Conservation (phyloP, 2,113 vertebrate genomes). For the Smithornis capensis region DNA sequence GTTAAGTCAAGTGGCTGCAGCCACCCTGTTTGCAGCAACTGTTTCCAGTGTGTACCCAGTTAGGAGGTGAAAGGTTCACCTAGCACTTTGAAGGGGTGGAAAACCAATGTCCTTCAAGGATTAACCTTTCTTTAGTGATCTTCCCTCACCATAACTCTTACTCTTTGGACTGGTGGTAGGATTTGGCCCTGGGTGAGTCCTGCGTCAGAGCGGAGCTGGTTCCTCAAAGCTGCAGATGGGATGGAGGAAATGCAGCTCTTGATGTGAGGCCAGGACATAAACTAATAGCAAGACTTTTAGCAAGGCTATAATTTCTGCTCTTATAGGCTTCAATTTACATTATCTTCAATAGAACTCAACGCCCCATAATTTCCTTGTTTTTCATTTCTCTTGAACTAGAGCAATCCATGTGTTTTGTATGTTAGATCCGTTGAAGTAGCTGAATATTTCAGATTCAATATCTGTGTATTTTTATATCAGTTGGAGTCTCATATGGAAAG, state of each 20-base stretch:
- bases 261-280: neutral
- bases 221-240: rapidly evolving
- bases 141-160: neutral
- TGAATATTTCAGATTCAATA: neutral
- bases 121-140: neutral
- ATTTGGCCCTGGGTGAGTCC: neutral
- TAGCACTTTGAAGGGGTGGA: neutral
- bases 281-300: neutral
- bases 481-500: neutral
- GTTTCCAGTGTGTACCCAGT: rapidly evolving
- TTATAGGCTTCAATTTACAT: neutral
- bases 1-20: neutral
- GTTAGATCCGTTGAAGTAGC: neutral
- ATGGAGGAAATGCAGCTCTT: neutral
- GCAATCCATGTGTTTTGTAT: neutral
- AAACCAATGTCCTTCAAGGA: neutral
- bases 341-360: neutral
- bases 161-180: neutral
- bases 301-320: neutral
- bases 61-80: rapidly evolving
- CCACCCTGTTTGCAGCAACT: neutral
- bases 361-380: neutral
- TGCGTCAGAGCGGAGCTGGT: neutral
- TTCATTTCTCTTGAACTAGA: neutral
- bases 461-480: neutral